phyloP scores from a whole-genome alignment of 2,888 invertebrate genomes.

The Chouioia cunea region DNA sequence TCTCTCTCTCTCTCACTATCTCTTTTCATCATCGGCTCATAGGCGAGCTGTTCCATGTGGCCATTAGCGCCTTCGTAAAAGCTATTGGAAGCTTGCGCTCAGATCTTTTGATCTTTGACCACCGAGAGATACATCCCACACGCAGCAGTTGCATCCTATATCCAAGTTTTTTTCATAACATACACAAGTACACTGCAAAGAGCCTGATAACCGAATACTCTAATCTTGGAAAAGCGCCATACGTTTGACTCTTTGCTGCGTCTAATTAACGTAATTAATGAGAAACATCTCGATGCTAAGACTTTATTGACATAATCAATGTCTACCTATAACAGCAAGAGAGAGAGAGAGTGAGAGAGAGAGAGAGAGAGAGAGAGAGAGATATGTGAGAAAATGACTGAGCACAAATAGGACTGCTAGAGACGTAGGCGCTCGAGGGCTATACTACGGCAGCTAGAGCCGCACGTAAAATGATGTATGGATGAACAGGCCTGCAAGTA shows the following conservation, averaged over 20 bases:
- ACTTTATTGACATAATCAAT: too few species aligned
- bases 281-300: too few species aligned
- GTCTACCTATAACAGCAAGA: too few species aligned
- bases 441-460: constrained; percentile 7
- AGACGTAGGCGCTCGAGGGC: constrained; percentile 9
- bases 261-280: too few species aligned
- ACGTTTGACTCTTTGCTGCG: too few species aligned
- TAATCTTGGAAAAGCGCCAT: too few species aligned
- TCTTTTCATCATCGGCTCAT: constrained; percentile 55
- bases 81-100: constrained; percentile 61
- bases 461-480: constrained; percentile 40
- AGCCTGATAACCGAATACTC: too few species aligned
- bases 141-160: constrained; percentile 10
- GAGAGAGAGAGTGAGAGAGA: neutral
- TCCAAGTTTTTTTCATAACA: too few species aligned
- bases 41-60: constrained; percentile 52
- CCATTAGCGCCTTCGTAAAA: constrained; percentile 63
- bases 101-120: constrained; percentile 53
- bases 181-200: too few species aligned
- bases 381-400: constrained; percentile 52
- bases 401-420: constrained; percentile 29
- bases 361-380: constrained; percentile 11
- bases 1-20: constrained; percentile 32
- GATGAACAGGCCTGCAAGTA: constrained; percentile 43
- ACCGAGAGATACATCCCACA: constrained; percentile 38